Base-by-base conservation (phyloP, 2,888 invertebrate species). In the Autographa pulchrina region DNA sequence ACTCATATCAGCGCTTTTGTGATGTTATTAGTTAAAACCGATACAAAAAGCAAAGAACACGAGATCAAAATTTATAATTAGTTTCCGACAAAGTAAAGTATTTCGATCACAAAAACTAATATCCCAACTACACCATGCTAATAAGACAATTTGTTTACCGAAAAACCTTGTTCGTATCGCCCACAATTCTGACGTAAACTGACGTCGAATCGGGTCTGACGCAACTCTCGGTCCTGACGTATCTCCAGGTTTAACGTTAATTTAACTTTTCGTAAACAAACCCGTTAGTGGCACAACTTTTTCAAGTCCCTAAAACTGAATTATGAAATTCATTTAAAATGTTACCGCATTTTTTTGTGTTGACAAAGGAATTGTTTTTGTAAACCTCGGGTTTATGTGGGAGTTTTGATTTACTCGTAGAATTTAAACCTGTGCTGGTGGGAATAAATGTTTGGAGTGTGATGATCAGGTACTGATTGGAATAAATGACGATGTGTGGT, bases 221-320 rank as follows among this genome's bases (percentile, higher is more conserved):
- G 25, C 25, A 25, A 25, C 25, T 25, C 25, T 25, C 25, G 71
- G 71, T 67, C 77, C 77, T 80, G 75, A 82, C 72, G 72, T 74
- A 54, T 74, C 72, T 73, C 70, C 73, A 72, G 72, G 72, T 70
- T 77, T 79, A 82, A 72, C 81, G 83, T 86, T 89, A 89, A 90
- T 90, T 91, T 89, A 91, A 90, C 90, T 91, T 90, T 86, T 72
- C 74, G 77, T 76, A 86, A 90, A 89, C 88, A 87, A 85, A 72
- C 81, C 85, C 68, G 77, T 78, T 74, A 66, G 68, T 68, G 73
- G 81, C 79, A 81, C 78, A 85, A 87, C 86, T 83, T 85, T 81
- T 84, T 72, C 71, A 77, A 80, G 80, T 84, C 82, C 80, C 84
- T 67, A 68, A 87, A 89, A 90, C 88, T 84, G 86, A 89, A 89